phyloP scores from a whole-genome alignment of 1,140 invertebrate species.

The Drosophila obscura region DNA sequence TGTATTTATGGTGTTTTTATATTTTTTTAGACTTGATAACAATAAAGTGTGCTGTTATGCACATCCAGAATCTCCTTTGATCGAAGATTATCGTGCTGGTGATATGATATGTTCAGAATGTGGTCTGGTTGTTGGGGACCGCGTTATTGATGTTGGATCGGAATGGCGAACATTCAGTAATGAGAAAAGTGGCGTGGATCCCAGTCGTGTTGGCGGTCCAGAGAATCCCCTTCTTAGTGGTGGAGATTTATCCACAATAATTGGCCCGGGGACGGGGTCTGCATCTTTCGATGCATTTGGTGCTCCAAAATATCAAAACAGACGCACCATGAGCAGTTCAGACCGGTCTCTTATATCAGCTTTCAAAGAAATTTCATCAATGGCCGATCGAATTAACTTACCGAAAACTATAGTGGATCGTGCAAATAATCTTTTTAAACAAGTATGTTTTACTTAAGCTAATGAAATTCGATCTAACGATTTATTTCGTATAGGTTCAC shows the following conservation, averaged over 20 bases:
- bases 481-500: slow-evolving; percentile 88
- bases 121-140: slow-evolving; percentile 99
- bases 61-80: slow-evolving; percentile 97
- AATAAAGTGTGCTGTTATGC: slow-evolving; percentile 94
- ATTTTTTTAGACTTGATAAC: slow-evolving; percentile 70
- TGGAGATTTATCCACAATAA: slow-evolving; percentile 98
- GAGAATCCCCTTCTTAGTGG: slow-evolving; percentile 98
- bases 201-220: slow-evolving; percentile 98
- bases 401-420: slow-evolving; percentile 97
- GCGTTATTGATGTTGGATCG: slow-evolving; percentile 99
- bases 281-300: slow-evolving; percentile 93
- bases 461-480: background rate
- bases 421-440: slow-evolving; percentile 98
- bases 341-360: slow-evolving; percentile 97
- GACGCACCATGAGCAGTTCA: slow-evolving; percentile 95
- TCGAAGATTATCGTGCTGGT: slow-evolving; percentile 99
- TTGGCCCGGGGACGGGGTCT: slow-evolving; percentile 94
- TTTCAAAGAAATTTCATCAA: slow-evolving; percentile 97
- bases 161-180: slow-evolving; percentile 99
- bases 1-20: background rate
- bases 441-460: slow-evolving; percentile 84
- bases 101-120: slow-evolving; percentile 99
- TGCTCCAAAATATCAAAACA: slow-evolving; percentile 95
- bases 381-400: slow-evolving; percentile 99
- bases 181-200: slow-evolving; percentile 98